phyloP scores from a whole-genome alignment of 2,888 invertebrate genomes.

The Drosophila lacicola region DNA sequence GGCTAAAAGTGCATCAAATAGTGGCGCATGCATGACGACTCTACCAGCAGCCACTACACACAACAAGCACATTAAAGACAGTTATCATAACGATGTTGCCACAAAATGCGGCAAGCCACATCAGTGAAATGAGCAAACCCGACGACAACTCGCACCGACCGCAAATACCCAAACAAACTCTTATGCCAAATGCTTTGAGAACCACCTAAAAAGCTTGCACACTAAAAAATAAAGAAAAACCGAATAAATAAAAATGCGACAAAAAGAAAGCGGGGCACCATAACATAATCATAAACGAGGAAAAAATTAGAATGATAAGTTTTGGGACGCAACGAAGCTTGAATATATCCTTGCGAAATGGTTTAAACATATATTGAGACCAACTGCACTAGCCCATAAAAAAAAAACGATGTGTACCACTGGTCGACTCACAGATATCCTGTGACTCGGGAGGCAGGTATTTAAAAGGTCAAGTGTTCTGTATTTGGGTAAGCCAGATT shows the following conservation, averaged over 20 bases:
- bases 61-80: constrained; percentile 16
- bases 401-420: no score
- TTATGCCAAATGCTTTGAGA: constrained; percentile 15
- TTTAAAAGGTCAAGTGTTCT: no score
- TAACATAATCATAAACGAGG: constrained; percentile 12
- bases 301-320: constrained; percentile 13
- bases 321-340: neutral
- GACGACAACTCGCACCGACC: constrained; percentile 7
- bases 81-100: constrained; percentile 22
- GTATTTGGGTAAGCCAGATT: no score
- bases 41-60: constrained; percentile 10
- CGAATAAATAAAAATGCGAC: constrained; percentile 12
- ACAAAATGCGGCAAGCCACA: constrained; percentile 10
- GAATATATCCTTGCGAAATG: constrained; percentile 3
- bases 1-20: constrained; percentile 24
- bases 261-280: constrained; percentile 14
- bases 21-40: constrained; percentile 43
- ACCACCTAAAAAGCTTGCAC: constrained; percentile 15
- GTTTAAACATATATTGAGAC: neutral
- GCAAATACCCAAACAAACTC: neutral
- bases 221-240: constrained; percentile 2
- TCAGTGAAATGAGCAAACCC: constrained; percentile 9
- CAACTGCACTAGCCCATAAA: no score
- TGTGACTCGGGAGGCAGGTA: no score
- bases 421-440: no score